Evolutionary conservation across 1,140 invertebrate species (phyloP).

Genomic region (Linepithema humile): DNA sequence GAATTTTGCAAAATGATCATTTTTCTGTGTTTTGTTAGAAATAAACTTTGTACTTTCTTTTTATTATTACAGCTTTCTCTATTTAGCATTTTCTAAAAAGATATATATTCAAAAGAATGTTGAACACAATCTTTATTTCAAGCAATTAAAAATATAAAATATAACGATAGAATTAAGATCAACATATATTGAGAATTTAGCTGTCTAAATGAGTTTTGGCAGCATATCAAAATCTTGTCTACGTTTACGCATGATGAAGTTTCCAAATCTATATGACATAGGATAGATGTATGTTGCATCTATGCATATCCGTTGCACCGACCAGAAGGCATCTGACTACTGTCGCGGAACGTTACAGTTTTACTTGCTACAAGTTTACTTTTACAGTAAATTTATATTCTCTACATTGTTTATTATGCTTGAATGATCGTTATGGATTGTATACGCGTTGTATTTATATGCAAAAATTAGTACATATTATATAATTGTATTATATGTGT

Average conservation of each 20-base stretch:
- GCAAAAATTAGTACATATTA: no score
- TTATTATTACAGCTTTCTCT: no score
- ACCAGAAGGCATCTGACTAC: slow-evolving; percentile 3
- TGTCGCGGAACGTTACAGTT: slow-evolving; percentile 11
- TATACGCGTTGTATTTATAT: background rate
- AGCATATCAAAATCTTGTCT: background rate
- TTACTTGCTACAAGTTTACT: no score
- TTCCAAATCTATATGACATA: background rate
- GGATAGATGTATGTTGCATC: slow-evolving; percentile 45
- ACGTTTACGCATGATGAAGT: background rate
- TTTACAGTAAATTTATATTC: slow-evolving; percentile 47
- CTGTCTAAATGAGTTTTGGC: slow-evolving; percentile 25
- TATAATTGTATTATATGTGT: background rate
- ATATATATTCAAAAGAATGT: no score
- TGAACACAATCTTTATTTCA: no score
- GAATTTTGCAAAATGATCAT: no score
- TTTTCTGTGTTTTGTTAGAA: no score
- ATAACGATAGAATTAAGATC: background rate
- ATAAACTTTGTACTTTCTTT: no score
- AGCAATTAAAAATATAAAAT: background rate
- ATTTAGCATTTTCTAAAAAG: no score
- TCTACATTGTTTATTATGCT: background rate
- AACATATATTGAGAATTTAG: background rate
- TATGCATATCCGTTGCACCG: slow-evolving; percentile 46
- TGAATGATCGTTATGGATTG: background rate